phyloP scores from a whole-genome alignment of 2,797 vertebrate genomes.

The Mormyrops attenuatus region DNA sequence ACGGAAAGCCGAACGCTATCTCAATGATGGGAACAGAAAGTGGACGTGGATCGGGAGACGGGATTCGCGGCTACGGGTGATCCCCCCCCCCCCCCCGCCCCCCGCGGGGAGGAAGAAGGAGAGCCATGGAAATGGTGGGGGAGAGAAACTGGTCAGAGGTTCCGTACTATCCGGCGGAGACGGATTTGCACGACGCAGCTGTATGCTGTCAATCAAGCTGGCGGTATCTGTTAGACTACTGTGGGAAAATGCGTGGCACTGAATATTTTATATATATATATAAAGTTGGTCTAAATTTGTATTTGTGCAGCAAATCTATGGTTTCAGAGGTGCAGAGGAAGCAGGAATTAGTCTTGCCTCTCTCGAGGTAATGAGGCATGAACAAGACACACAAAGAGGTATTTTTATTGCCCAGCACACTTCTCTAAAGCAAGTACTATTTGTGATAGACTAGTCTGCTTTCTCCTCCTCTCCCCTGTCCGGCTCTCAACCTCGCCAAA shows the following conservation, averaged over 20 bases:
- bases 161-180: constrained; percentile 41
- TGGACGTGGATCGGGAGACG: constrained; percentile 21
- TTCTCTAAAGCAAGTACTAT: constrained; percentile 63
- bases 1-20: constrained; percentile 45
- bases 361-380: constrained; percentile 64
- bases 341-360: constrained; percentile 63
- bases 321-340: constrained; percentile 59
- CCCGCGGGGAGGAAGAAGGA: neutral
- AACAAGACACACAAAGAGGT: constrained; percentile 61
- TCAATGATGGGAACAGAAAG: constrained; percentile 42
- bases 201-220: constrained; percentile 67
- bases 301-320: constrained; percentile 61
- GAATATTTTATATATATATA: constrained; percentile 22
- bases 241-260: constrained; percentile 46
- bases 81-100: no score
- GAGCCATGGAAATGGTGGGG: constrained; percentile 28
- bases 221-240: constrained; percentile 55
- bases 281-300: constrained; percentile 52
- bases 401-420: constrained; percentile 65
- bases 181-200: constrained; percentile 70
- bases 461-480: constrained; percentile 32
- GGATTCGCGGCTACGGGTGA: constrained; percentile 23
- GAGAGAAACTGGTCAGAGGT: constrained; percentile 40
- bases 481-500: constrained; percentile 27
- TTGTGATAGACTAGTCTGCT: constrained; percentile 54